phyloP scores from a whole-genome alignment of 2,888 invertebrate species.

The Hyles lineata region DNA sequence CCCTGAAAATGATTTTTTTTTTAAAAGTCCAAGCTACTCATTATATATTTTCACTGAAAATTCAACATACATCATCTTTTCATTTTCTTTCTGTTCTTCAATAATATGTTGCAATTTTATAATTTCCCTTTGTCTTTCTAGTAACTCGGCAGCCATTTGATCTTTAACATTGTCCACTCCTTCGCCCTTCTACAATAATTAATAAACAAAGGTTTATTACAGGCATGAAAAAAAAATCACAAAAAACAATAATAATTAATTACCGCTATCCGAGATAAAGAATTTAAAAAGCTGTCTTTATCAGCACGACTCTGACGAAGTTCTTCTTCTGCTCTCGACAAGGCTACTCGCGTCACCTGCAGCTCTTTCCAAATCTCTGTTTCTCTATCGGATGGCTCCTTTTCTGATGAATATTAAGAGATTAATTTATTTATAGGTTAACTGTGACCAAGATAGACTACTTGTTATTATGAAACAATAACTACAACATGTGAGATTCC shows the following conservation, averaged over 20 bases:
- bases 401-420: constrained; percentile 51
- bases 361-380: constrained; percentile 81
- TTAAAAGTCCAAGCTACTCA: not conserved
- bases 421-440: not conserved
- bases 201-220: not conserved
- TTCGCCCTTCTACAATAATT: constrained; percentile 66
- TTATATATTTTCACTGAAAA: not conserved
- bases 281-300: constrained; percentile 78
- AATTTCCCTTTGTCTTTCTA: constrained; percentile 72
- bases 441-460: too few relatives aligned
- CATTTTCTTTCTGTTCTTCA: constrained; percentile 66
- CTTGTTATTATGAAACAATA: too few relatives aligned
- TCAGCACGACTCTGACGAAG: constrained; percentile 72
- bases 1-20: constrained; percentile 53
- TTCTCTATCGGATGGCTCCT: constrained; percentile 75
- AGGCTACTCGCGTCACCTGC: constrained; percentile 62
- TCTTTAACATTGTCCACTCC: constrained; percentile 61
- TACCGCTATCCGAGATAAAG: constrained; percentile 80
- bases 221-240: not conserved
- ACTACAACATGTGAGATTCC: too few relatives aligned
- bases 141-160: constrained; percentile 70
- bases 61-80: constrained; percentile 62
- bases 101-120: constrained; percentile 64
- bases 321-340: constrained; percentile 71
- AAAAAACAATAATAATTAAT: constrained; percentile 37